A percentile compares a stretch with the other conserved stretches of the same genome.
phyloP scores from a whole-genome alignment of 2,888 invertebrate species.

The Mylabris sibirica region DNA sequence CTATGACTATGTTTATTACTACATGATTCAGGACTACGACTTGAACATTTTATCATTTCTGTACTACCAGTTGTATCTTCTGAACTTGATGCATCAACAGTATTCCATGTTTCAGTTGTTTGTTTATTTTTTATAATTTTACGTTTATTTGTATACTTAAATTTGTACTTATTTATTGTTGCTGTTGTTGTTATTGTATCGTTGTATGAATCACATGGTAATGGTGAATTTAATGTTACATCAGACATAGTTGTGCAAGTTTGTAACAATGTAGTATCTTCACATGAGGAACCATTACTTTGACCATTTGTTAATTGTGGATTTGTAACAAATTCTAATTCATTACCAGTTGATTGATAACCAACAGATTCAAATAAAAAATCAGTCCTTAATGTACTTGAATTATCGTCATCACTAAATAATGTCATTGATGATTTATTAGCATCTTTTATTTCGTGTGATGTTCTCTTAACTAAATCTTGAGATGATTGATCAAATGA shows the following conservation, averaged over 20 bases:
- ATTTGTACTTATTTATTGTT: slow-evolving; percentile 58
- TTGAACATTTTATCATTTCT: slow-evolving; percentile 47
- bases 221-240: slow-evolving; percentile 59
- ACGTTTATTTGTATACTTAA: slow-evolving; percentile 60
- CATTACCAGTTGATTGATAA: slow-evolving; percentile 53
- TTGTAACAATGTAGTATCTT: slow-evolving; percentile 58
- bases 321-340: slow-evolving; percentile 50
- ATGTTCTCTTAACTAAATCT: slow-evolving; percentile 51
- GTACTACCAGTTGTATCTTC: slow-evolving; percentile 56
- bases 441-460: slow-evolving; percentile 48
- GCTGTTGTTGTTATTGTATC: slow-evolving; percentile 51
- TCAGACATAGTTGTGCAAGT: slow-evolving; percentile 60
- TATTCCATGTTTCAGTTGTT: slow-evolving; percentile 28
- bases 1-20: slow-evolving; percentile 42
- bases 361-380: slow-evolving; percentile 59
- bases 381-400: slow-evolving; percentile 54
- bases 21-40: slow-evolving; percentile 46
- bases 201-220: slow-evolving; percentile 56
- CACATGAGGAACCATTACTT: slow-evolving; percentile 53
- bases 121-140: slow-evolving; percentile 52
- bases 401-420: slow-evolving; percentile 57
- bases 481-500: slow-evolving; percentile 68
- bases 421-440: slow-evolving; percentile 55
- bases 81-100: slow-evolving; percentile 54
- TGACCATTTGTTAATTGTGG: slow-evolving; percentile 55